Conservation (phyloP, 1,140 invertebrate genomes). For the roundworm (Caenorhabditis elegans) region DNA sequence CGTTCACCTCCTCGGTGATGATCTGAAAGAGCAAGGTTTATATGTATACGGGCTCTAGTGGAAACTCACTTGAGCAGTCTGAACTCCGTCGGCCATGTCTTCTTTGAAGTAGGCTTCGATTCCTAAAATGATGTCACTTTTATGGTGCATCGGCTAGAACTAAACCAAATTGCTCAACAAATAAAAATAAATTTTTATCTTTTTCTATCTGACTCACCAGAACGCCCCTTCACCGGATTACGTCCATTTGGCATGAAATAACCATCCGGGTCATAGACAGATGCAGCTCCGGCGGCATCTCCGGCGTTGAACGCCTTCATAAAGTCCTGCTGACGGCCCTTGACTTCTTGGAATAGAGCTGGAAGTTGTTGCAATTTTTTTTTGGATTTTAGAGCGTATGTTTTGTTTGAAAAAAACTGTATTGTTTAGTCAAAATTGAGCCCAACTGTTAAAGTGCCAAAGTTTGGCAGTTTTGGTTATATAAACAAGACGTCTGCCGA, state of each 20-base stretch:
- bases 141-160: too few species aligned
- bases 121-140: slow-evolving; percentile 36
- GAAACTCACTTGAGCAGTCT: slow-evolving; percentile 39
- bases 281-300: slow-evolving; percentile 56
- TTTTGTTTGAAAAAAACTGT: not conserved
- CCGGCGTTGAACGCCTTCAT: slow-evolving; percentile 65
- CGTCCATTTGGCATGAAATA: slow-evolving; percentile 66
- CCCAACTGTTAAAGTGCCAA: too few species aligned
- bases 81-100: slow-evolving; percentile 65
- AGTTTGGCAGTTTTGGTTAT: too few species aligned
- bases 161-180: too few species aligned
- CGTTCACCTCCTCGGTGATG: slow-evolving; percentile 66
- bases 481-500: too few species aligned
- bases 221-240: slow-evolving; percentile 61
- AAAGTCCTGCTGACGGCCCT: slow-evolving; percentile 63
- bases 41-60: not conserved
- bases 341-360: slow-evolving; percentile 67
- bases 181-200: too few species aligned
- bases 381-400: not conserved
- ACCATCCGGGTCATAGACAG: slow-evolving; percentile 64
- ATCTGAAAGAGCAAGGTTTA: slow-evolving; percentile 47
- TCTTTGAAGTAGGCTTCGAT: slow-evolving; percentile 64
- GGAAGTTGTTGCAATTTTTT: slow-evolving; percentile 31
- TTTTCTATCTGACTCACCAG: slow-evolving; percentile 42
- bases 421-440: not conserved